Base-by-base conservation (phyloP, 2,888 invertebrate species). In the Erpobdella octoculata region DNA sequence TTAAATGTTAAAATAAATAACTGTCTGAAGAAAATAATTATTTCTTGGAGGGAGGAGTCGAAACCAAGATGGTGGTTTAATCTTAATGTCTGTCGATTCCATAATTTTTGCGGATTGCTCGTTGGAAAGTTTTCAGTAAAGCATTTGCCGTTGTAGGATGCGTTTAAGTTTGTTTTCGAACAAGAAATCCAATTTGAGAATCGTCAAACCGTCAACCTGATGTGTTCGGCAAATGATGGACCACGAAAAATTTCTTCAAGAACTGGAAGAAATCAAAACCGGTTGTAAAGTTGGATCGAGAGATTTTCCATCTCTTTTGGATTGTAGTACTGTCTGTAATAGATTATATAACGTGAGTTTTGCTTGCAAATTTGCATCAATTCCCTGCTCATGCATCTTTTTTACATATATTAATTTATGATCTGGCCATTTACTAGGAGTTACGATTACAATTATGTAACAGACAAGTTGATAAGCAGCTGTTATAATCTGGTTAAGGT, bases 241-340 rank as follows among this genome's bases (percentile, higher is more conserved):
- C 58, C 68, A 67, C 38, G 67, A 72, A n/a, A 68, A 68, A 48
- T 72, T 72, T 41, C 68, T 72, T 28, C 33, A 58, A 35, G 68
- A 72, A 46, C 61, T 72, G 31, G 68, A 72, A 25, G 72, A 72
- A 37, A 72, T 72, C 33, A 72, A 61, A 58, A 48, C 35, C 9
- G 68, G 31, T 62, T 62, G 33, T 62, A 31, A 33, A 28, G 33
- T 33, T n/a, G 36, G 61, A 35, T 53, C 36, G 38, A 37, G 59
- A 33, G 53, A 41, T 28, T 35, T 21, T 25, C 48, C 38, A 35
- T 25, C 31, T 28, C 41, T 53, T 36, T 36, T 33, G 12, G 59
- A 70, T 37, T 33, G 59, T n/a, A 38, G 38, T 21, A 28, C 59
- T 38, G 25, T 72, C 15, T 72, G 72, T 41, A 72, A 72, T 61